Base-by-base conservation (phyloP, 1,140 invertebrate genomes). In the Saxidomus purpurata region DNA sequence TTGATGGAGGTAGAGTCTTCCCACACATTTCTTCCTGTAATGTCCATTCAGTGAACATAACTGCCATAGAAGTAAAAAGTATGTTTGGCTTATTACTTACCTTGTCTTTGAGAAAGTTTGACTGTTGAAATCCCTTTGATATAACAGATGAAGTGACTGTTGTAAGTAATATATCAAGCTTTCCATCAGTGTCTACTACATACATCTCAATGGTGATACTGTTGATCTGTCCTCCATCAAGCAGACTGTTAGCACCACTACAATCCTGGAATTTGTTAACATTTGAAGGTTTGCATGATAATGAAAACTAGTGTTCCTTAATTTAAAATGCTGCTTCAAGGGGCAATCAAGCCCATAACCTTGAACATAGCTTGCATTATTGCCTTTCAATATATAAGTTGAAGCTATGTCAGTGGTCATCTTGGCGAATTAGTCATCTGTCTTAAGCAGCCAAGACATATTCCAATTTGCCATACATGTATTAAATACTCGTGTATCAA, bases 131-230 rank as follows among this genome's bases (percentile, higher is more conserved):
- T 38, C 91, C 92, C 36, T 81, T 90, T 55, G 87, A 81, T 25
- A 94, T 86, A 34, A 93, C 49, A 43, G 87, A 79, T 22, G 89
- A 90, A 74, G 87, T 90, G 22, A 90, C 90, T 8, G 80, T 69
- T 17, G 94, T 94, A 19, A 94, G 89, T 22, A 25, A 43, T 22
- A 86, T 71, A 82, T 94, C 92, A 6, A 92, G 85, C 22, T 94
- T 91, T n/a, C 94, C 92, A 3, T 89, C 89, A 9, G 74, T 87
- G 69, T 94, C 92, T 8, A 91, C 71, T 0, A 94, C 76, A 80
- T 94, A 94, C 85, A 94, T 83, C 36, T 92, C 85, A 9, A 94
- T 90, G 9, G 63, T 91, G 15, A 94, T 93, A 36, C 17, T 63
- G 0, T 49, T 28, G 13, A n/a, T 6, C 19, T 19, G 9, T 0